phyloP scores from a whole-genome alignment of 2,113 vertebrate species.

The Actenoides hombroni region DNA sequence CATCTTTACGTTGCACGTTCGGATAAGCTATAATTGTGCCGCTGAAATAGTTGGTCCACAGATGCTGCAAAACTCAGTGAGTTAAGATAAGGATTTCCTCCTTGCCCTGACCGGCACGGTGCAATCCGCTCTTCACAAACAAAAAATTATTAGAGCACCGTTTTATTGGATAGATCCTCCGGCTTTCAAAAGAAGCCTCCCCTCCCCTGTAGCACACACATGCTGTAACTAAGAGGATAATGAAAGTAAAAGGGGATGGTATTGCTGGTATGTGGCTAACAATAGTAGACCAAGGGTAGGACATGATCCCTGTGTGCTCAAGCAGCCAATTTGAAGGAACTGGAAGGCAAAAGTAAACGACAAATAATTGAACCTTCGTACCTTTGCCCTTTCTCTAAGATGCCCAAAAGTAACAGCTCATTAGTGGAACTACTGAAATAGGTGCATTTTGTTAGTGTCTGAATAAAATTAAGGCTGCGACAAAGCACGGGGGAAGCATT shows the following conservation, averaged over 20 bases:
- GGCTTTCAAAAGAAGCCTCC: background rate
- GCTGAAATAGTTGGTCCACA: background rate
- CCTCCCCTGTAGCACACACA: background rate
- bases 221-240: background rate
- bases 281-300: background rate
- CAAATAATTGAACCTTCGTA: constrained; percentile 80
- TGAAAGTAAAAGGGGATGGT: background rate
- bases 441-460: constrained; percentile 55
- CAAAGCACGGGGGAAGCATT: background rate
- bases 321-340: constrained; percentile 73
- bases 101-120: background rate
- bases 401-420: constrained; percentile 68
- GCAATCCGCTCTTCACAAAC: background rate
- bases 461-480: constrained; percentile 27
- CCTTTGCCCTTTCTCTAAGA: constrained; percentile 72
- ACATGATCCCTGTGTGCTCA: constrained; percentile 14
- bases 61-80: background rate
- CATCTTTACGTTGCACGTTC: background rate
- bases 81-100: background rate
- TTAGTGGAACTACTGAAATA: constrained; percentile 76
- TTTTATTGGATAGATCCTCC: background rate
- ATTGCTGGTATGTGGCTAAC: background rate
- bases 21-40: background rate
- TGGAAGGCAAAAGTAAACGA: constrained; percentile 66
- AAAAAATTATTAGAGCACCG: background rate